These are phyloP conservation scores for Mongoloraphidia duomilia DNA, from an alignment of 2,888 invertebrate species.

Conservation along the genomic window DNA sequence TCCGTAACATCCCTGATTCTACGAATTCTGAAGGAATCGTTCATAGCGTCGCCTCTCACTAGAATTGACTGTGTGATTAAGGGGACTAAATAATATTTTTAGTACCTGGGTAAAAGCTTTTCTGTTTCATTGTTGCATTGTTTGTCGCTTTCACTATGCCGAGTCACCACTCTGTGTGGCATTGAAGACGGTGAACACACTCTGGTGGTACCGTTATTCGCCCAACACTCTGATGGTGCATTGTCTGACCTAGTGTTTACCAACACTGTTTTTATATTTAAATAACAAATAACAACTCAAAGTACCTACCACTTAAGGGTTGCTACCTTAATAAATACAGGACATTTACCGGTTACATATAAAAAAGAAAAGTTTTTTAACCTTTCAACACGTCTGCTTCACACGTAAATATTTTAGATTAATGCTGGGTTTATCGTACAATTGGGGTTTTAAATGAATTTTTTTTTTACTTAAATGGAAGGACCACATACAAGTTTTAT, in stretches of 20 bases:
- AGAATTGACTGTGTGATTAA: slow-evolving; percentile 15
- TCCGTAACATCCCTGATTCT: no score
- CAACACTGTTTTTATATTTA: slow-evolving; percentile 8
- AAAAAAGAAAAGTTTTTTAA: no score
- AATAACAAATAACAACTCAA: slow-evolving; percentile 30
- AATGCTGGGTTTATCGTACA: no score
- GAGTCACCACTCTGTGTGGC: slow-evolving; percentile 10
- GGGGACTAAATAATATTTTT: slow-evolving; percentile 11
- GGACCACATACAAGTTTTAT: no score
- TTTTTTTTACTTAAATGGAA: no score
- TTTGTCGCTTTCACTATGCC: slow-evolving; percentile 2
- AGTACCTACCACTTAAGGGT: neutral
- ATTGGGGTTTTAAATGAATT: no score
- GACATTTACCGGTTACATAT: no score
- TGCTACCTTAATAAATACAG: slow-evolving; percentile 6
- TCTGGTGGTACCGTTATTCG: slow-evolving; percentile 16
- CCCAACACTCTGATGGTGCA: slow-evolving; percentile 18
- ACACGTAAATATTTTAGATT: no score
- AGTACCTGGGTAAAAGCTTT: neutral
- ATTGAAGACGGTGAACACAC: slow-evolving; percentile 15
- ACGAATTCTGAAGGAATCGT: no score
- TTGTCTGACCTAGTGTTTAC: slow-evolving; percentile 20
- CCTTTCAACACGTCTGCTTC: no score
- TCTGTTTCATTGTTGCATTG: neutral
- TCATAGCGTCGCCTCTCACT: slow-evolving; percentile 3